These are phyloP conservation scores for Theonella swinhoei DNA, from an alignment of 37 sponge, comb jelly and placozoan species.

Conservation along the genomic window DNA sequence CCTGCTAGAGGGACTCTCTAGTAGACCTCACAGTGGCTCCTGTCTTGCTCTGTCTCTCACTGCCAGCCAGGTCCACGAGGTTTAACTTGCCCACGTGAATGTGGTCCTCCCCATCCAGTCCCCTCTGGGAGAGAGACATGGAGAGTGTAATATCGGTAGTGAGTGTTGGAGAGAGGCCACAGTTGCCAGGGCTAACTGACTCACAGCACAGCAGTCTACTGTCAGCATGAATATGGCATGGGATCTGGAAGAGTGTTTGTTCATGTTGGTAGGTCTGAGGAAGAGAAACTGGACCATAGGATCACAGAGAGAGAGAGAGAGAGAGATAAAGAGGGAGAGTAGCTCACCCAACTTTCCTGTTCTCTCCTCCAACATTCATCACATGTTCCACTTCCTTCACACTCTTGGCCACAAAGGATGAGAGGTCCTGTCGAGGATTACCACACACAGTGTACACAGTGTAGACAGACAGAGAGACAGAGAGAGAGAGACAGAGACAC, in stretches of 20 bases:
- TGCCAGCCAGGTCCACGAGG: constrained; percentile 98
- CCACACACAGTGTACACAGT: neutral
- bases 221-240: constrained; percentile 98
- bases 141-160: neutral
- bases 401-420: constrained; percentile 96
- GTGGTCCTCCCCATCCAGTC: constrained; percentile 85
- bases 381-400: constrained; percentile 98
- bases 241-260: constrained; percentile 98
- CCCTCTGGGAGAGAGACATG: constrained; percentile 32
- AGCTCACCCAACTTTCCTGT: constrained; percentile 91
- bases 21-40: constrained; percentile 61
- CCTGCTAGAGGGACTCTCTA: neutral
- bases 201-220: constrained; percentile 93
- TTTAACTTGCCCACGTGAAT: constrained; percentile 97
- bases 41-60: constrained; percentile 95
- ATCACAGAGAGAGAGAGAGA: neutral
- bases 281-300: neutral
- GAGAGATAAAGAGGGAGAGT: too few species aligned
- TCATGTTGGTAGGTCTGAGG: constrained; percentile 90
- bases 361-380: constrained; percentile 96
- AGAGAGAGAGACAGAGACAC: too few species aligned
- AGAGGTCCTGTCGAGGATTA: constrained; percentile 58
- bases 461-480: too few species aligned
- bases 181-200: neutral
- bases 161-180: neutral